Evolutionary conservation across 1,140 invertebrate genomes (phyloP).

Genomic region (Telenomus remus): DNA sequence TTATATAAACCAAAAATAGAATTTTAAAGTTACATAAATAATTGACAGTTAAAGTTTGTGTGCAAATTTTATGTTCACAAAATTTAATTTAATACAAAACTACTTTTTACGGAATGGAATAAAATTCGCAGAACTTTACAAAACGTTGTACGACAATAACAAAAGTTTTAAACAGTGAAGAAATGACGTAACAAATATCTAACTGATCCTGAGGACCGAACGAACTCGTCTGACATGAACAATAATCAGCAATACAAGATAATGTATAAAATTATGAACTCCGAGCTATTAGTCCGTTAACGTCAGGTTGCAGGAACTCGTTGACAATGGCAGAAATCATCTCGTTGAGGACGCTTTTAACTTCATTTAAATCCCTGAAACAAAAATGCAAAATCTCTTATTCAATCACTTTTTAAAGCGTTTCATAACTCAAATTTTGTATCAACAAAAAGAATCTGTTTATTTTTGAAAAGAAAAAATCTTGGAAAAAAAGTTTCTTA

Average conservation of each 20-base stretch:
- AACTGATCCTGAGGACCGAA: neutral
- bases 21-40: too few relatives aligned
- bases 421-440: too few relatives aligned
- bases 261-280: conserved; percentile 54
- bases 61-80: too few relatives aligned
- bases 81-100: too few relatives aligned
- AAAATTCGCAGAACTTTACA: too few relatives aligned
- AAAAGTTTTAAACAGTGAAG: neutral
- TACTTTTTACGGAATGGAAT: too few relatives aligned
- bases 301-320: conserved; percentile 87
- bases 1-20: too few relatives aligned
- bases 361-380: conserved; percentile 80
- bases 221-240: neutral
- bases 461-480: too few relatives aligned
- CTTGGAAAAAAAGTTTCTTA: too few relatives aligned
- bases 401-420: conserved; percentile 1
- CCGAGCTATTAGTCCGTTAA: conserved; percentile 81
- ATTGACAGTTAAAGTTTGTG: too few relatives aligned
- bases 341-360: conserved; percentile 80
- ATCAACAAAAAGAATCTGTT: too few relatives aligned
- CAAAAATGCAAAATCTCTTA: neutral
- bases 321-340: conserved; percentile 87
- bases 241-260: conserved; percentile 10
- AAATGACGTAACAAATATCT: conserved; percentile 13
- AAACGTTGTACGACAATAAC: too few relatives aligned